Percentiles rank a stretch among this genome's conserved stretches.
These are phyloP conservation scores for Xenus cinereus DNA, from an alignment of 2,113 vertebrate species.

Conservation along the genomic window DNA sequence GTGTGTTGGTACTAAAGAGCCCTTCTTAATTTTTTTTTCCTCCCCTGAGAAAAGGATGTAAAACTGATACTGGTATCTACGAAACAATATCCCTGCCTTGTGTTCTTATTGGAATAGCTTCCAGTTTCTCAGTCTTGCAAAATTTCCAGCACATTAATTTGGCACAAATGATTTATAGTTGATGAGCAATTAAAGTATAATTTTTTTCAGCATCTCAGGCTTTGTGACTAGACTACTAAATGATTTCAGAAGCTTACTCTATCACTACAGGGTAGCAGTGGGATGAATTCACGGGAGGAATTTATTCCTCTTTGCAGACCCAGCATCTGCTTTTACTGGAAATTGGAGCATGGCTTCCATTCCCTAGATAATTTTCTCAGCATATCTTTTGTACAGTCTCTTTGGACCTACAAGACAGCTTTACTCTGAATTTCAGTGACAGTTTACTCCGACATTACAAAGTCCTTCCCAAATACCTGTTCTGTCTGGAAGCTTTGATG, in stretches of 20 bases:
- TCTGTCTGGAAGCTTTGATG: background rate
- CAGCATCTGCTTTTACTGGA: background rate
- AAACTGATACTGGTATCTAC: background rate
- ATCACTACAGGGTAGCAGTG: background rate
- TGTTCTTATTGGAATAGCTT: background rate
- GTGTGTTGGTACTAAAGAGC: background rate
- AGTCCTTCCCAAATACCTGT: background rate
- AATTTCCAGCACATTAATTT: constrained; percentile 36
- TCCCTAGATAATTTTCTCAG: background rate
- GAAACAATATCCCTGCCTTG: background rate
- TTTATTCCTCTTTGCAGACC: background rate
- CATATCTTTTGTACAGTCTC: background rate
- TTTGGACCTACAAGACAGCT: background rate
- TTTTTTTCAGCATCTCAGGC: constrained; percentile 10
- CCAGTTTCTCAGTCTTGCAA: constrained; percentile 2
- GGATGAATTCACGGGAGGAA: constrained; percentile 20
- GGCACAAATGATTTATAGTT: constrained; percentile 32
- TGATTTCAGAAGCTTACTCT: background rate
- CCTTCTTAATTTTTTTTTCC: background rate
- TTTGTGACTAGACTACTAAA: constrained; percentile 23
- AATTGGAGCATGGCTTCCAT: background rate
- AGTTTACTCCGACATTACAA: background rate
- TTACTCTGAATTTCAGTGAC: constrained; percentile 9
- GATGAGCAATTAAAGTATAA: constrained; percentile 30
- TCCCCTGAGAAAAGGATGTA: background rate